phyloP scores from a whole-genome alignment of 2,113 vertebrate genomes.

The Hippoglossus stenolepis region DNA sequence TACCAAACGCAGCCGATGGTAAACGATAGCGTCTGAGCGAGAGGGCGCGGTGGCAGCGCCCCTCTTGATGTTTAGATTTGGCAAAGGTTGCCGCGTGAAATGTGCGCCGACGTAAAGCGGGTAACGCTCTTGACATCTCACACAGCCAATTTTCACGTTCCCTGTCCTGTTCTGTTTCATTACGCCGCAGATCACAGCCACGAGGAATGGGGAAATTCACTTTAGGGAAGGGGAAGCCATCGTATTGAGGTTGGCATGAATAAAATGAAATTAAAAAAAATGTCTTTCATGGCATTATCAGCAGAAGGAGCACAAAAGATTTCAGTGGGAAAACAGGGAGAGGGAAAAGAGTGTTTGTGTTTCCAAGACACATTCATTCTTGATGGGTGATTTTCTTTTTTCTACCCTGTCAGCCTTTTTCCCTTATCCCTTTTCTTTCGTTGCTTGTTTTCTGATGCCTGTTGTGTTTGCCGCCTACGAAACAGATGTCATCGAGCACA shows the following conservation, averaged over 20 bases:
- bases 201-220: slow-evolving; percentile 50
- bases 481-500: slow-evolving; percentile 75
- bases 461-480: slow-evolving; percentile 66
- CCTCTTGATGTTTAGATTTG: slow-evolving; percentile 50
- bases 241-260: slow-evolving; percentile 21
- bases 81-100: slow-evolving; percentile 55
- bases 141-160: slow-evolving; percentile 60
- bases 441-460: slow-evolving; percentile 60
- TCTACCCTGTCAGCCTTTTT: slow-evolving; percentile 55
- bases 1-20: slow-evolving; percentile 60
- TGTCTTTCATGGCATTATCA: slow-evolving; percentile 3
- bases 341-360: slow-evolving; percentile 44
- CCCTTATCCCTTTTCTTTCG: slow-evolving; percentile 26
- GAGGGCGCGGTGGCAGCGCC: slow-evolving; percentile 35
- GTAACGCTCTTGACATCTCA: slow-evolving; percentile 55
- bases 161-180: slow-evolving; percentile 57
- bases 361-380: slow-evolving; percentile 47
- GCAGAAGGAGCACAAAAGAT: slow-evolving; percentile 36
- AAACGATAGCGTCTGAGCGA: slow-evolving; percentile 49
- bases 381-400: slow-evolving; percentile 41
- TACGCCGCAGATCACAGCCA: slow-evolving; percentile 52
- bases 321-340: slow-evolving; percentile 30
- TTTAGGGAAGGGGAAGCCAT: slow-evolving; percentile 41
- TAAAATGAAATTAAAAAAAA: slow-evolving; percentile 9
- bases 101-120: slow-evolving; percentile 48